Percentiles rank a stretch among this genome's conserved stretches.
Evolutionary conservation across 2,888 invertebrate species (phyloP).

Genomic region (Lordiphosa fenestrarum): DNA sequence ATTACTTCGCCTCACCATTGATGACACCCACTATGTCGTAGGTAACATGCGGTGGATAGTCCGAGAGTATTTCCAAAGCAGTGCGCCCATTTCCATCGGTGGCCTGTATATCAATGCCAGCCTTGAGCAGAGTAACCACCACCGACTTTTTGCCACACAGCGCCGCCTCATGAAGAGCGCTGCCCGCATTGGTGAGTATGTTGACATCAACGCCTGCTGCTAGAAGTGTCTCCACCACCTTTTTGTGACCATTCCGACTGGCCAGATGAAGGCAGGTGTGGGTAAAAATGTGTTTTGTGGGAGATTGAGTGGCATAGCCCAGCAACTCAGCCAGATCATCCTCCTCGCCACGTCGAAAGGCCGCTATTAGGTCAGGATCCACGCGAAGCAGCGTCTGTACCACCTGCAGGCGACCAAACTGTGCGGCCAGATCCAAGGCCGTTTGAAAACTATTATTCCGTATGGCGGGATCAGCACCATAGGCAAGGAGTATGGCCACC

Average conservation of each 20-base stretch:
- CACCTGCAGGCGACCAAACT: constrained; percentile 91
- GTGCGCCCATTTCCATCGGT: constrained; percentile 90
- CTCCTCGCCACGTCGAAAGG: constrained; percentile 34
- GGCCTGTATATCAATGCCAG: constrained; percentile 89
- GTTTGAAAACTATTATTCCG: constrained; percentile 94
- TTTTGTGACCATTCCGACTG: constrained; percentile 93
- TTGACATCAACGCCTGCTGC: constrained; percentile 94
- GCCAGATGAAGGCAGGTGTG: constrained; percentile 95
- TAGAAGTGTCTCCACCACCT: constrained; percentile 90
- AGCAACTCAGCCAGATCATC: constrained; percentile 20
- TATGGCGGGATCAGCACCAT: constrained; percentile 92
- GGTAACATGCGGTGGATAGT: constrained; percentile 92
- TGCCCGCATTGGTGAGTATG: constrained; percentile 90
- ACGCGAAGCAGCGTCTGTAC: constrained; percentile 91
- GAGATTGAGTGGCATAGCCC: constrained; percentile 43
- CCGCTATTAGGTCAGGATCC: constrained; percentile 88
- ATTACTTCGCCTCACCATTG: constrained; percentile 81
- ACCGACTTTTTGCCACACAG: constrained; percentile 94
- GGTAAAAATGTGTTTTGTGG: constrained; percentile 79
- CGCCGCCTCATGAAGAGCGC: constrained; percentile 95
- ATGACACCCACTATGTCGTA: constrained; percentile 92
- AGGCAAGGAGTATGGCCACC: constrained; percentile 89
- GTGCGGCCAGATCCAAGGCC: constrained; percentile 95
- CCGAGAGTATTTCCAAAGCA: constrained; percentile 91
- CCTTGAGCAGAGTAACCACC: constrained; percentile 88